Base-by-base conservation (phyloP, 1,140 invertebrate species). In the Lepidotrigona ventralis region DNA sequence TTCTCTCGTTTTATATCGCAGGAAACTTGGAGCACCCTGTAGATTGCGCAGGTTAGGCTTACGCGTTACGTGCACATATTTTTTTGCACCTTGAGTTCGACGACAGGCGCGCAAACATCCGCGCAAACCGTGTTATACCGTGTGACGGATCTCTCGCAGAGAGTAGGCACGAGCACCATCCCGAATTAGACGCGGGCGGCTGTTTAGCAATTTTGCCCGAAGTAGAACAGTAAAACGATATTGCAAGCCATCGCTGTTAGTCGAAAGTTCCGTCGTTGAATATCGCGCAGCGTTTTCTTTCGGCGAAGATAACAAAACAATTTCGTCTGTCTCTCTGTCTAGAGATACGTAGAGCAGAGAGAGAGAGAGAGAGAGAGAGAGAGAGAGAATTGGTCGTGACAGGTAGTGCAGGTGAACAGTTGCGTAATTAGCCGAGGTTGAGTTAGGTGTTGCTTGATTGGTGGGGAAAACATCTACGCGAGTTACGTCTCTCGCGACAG, bases 381-480 rank as follows among this genome's bases (percentile, higher is more conserved):
- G n/a, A 77, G 39, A n/a, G 29, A 71, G 73, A 82, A 85, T 85
- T 54, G 51, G 66, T 72, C 72, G 79, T 82, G 79, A 75, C 84
- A 85, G 80, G 79, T 77, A 82, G 72, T 60, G 70, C 83, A 81
- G 85, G 83, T 85, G 79, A 84, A 73, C 66, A 17, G 79, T 86
- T 86, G 85, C 85, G 85, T 85, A 86, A 86, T 86, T 86, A 86
- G 85, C 51, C 63, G 83, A 86, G 85, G 85, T 82, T 81, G 60
- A 84, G 85, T 54, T 85, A 86, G 85, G 66, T 83, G 85, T 72
- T 78, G 70, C 39, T 46, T 26, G 1, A 5, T 33, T 66, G 82
- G 85, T 80, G 82, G 85, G 72, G 77, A 77, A 80, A 66, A 51
- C 51, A 33, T 72, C 79, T 64, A 76, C 39, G 60, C 64, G 83